These are phyloP conservation scores for Lamproptera curius DNA, from an alignment of 2,888 invertebrate species.

Conservation along the genomic window DNA sequence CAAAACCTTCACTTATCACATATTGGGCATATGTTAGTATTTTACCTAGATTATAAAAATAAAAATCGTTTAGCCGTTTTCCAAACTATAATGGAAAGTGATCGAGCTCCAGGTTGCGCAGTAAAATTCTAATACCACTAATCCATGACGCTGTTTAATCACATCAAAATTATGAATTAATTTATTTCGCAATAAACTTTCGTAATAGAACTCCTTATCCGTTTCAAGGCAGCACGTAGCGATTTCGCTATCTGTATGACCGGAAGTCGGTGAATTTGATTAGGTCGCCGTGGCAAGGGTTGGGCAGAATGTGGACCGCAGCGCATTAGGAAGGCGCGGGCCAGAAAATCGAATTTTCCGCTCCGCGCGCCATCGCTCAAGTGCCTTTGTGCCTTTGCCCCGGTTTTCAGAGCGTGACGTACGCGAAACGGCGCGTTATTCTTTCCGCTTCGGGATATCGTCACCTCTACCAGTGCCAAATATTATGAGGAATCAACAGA, in stretches of 20 bases:
- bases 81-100: no score
- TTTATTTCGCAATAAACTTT: neutral
- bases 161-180: no score
- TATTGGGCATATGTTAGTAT: no score
- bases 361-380: slow-evolving; percentile 49
- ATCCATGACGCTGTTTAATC: no score
- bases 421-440: slow-evolving; percentile 40
- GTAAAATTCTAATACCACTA: no score
- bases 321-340: slow-evolving; percentile 43
- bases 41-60: no score
- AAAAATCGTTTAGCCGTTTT: no score
- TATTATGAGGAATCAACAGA: no score
- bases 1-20: no score
- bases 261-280: slow-evolving; percentile 69
- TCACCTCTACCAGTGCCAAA: no score
- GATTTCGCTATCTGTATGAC: slow-evolving; percentile 57
- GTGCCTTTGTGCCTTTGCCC: slow-evolving; percentile 33
- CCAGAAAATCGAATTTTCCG: slow-evolving; percentile 74
- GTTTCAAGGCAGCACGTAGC: slow-evolving; percentile 51
- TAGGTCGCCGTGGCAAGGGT: slow-evolving; percentile 57
- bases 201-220: slow-evolving; percentile 38
- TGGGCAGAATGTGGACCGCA: slow-evolving; percentile 49
- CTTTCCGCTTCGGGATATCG: slow-evolving; percentile 11
- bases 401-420: slow-evolving; percentile 59
- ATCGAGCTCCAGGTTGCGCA: no score